Percentiles rank a stretch among this genome's conserved stretches.
Evolutionary conservation across 2,888 invertebrate species (phyloP).

Genomic region (Bembecia ichneumoniformis): DNA sequence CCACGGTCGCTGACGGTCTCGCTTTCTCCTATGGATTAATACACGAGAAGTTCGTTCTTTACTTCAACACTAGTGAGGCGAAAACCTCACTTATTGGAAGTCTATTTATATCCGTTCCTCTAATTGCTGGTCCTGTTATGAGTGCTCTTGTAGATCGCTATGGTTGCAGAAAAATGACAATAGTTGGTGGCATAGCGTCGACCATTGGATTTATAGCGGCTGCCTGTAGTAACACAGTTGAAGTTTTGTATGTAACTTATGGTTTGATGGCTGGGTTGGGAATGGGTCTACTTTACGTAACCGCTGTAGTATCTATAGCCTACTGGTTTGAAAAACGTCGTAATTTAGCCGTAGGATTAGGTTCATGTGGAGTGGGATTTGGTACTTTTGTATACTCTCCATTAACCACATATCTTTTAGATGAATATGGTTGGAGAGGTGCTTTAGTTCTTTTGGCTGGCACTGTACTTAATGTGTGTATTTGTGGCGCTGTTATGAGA

Average conservation of each 20-base stretch:
- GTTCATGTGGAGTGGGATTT: constrained; percentile 90
- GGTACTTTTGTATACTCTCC: constrained; percentile 92
- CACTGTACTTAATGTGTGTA: constrained; percentile 87
- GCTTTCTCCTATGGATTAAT: constrained; percentile 94
- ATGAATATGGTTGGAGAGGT: constrained; percentile 86
- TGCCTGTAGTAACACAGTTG: constrained; percentile 79
- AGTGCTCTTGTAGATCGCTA: constrained; percentile 88
- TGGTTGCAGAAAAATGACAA: constrained; percentile 84
- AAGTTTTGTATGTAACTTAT: constrained; percentile 85
- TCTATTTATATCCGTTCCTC: constrained; percentile 89
- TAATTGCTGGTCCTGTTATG: constrained; percentile 87
- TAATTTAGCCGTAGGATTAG: constrained; percentile 88
- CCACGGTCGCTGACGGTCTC: constrained; percentile 92
- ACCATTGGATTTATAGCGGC: constrained; percentile 84
- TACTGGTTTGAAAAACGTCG: constrained; percentile 93
- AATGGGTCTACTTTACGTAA: constrained; percentile 87
- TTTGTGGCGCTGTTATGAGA: constrained; percentile 88
- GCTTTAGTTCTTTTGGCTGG: constrained; percentile 84
- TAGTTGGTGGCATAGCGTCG: constrained; percentile 79
- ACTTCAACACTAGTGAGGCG: constrained; percentile 84
- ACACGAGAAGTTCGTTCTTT: constrained; percentile 82
- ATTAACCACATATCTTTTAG: constrained; percentile 81
- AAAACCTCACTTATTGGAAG: constrained; percentile 92
- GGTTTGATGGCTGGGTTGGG: constrained; percentile 89
- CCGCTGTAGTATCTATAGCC: constrained; percentile 91